Conservation (phyloP, 1,140 invertebrate genomes). For the Trialeurodes vaporariorum region DNA sequence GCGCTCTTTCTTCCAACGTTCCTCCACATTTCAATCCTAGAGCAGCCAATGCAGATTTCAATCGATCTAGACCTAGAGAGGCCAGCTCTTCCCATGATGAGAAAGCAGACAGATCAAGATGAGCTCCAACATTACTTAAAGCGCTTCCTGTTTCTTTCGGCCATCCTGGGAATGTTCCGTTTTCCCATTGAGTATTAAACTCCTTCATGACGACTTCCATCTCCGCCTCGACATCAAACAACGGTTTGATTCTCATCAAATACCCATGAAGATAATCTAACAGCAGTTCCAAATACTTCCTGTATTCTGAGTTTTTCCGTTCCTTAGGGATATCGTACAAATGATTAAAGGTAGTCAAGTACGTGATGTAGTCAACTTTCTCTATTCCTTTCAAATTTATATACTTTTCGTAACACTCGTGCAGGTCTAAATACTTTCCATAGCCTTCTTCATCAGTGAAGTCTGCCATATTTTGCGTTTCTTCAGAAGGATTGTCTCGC, state of each 20-base stretch:
- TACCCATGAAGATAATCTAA: constrained; percentile 84
- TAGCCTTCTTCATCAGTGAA: constrained; percentile 99
- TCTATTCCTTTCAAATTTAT: constrained; percentile 95
- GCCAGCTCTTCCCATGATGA: constrained; percentile 96
- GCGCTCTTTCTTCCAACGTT: constrained; percentile 93
- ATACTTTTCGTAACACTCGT: constrained; percentile 91
- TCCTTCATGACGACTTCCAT: constrained; percentile 65
- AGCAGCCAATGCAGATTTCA: constrained; percentile 95
- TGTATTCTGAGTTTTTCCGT: constrained; percentile 86
- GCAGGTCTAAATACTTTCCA: constrained; percentile 97
- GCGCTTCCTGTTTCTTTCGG: constrained; percentile 92
- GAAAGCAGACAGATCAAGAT: constrained; percentile 93
- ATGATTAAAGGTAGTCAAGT: constrained; percentile 88
- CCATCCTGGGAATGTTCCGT: constrained; percentile 86
- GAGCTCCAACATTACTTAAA: constrained; percentile 81
- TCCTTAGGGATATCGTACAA: constrained; percentile 93
- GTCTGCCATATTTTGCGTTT: constrained; percentile 69
- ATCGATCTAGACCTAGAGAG: constrained; percentile 87
- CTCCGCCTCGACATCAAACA: constrained; percentile 72
- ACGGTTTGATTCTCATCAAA: constrained; percentile 72
- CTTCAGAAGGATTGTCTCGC: no score
- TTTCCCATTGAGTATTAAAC: constrained; percentile 79
- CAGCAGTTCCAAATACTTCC: constrained; percentile 71
- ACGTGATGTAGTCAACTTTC: constrained; percentile 94
- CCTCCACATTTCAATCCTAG: constrained; percentile 98